Evolutionary conservation across 2,113 vertebrate species (phyloP), one percentile per base, ranked within the genome.

Genomic region (Tragelaphus scriptus): DNA sequence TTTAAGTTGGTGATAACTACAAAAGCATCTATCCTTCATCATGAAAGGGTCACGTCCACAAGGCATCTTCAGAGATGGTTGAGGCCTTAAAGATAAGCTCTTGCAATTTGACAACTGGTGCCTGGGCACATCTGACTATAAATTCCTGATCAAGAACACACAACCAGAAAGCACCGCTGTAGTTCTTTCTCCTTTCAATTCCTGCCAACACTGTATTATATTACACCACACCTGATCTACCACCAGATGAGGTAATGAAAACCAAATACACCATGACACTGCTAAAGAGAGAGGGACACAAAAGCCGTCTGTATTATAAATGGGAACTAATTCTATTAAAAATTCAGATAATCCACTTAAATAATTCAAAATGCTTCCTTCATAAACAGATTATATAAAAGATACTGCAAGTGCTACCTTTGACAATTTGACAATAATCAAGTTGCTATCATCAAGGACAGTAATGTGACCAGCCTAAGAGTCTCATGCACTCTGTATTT

Each of bases 331-430:
- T 65, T 58, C 95, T 88, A 95, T 93, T 93, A 97, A 94, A 94
- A 88, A 97, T 97, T 85, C 95, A 98, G 86, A 89, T 32, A 81
- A 71, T 28, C 77, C 58, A 87, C 51, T 92, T 97, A 91, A 89
- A 95, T 97, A 93, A 97, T 94, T 98, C 36, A 97, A 90, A 97
- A 88, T 2, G 6, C 79, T 87, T 82, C 55, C 81, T 93, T 88
- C 81, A 91, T 75, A 85, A 96, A 82, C 51, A 92, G 61, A 44
- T 88, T 55, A 80, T 21, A 61, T 36, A 91, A 94, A 96, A 81
- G 75, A 81, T 6, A 91, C n/a, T 95, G 26, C 49, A 91, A 26
- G 36, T 17, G 40, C 30, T 63, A 92, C 15, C 75, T 94, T 40
- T 86, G 32, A 88, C 65, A 93, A 55, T 49, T 32, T 89, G 36